Base-by-base conservation (phyloP, 2,113 vertebrate species). In the Festucalex cinctus region DNA sequence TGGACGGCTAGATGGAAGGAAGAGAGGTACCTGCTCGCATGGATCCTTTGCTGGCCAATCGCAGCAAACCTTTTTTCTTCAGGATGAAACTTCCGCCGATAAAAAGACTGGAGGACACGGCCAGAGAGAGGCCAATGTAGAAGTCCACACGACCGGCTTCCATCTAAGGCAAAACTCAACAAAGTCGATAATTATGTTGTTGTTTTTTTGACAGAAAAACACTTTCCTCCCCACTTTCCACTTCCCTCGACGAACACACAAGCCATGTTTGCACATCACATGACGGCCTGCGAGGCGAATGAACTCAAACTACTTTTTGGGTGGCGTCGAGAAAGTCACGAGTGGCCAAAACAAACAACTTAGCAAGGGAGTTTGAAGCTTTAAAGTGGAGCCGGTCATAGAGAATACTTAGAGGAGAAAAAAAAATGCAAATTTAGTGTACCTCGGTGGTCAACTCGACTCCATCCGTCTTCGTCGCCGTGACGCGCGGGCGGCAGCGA, bases 41-140 rank as follows among this genome's bases (percentile, higher is more conserved):
- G 19, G 89, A 91, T 6, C 92, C 92, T 44, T 78, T 91, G 68
- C 86, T 73, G 72, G 87, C 87, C 78, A 95, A 67, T 72, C 91
- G 89, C 63, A 95, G 86, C 51, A 95, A 87, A 24, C 92, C 93
- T 81, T 94, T 94, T 88, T 95, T 95, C 83, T 94, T 94, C 68
- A 95, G 85, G 32, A 94, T 91, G 80, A 94, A 95, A 68, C 92
- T 95, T 5, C 75, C 22, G 0, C 93, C 94, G 78, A 93, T 94
- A 65, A 95, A 95, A 32, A 86, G 48, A 68, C 93, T 93, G 61
- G 93, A 95, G 65, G 84, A 86, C 62, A 94, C 60, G 4, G 92
- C 92, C 67, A 95, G 86, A 0, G 72, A 88, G 37, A 95, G 84
- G 20, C 93, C 94, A 51, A 91, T 83, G 75, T 90, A 93, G 70